Evolutionary conservation across 2,888 invertebrate species (phyloP).

Genomic region (Anarsia innoxiella): DNA sequence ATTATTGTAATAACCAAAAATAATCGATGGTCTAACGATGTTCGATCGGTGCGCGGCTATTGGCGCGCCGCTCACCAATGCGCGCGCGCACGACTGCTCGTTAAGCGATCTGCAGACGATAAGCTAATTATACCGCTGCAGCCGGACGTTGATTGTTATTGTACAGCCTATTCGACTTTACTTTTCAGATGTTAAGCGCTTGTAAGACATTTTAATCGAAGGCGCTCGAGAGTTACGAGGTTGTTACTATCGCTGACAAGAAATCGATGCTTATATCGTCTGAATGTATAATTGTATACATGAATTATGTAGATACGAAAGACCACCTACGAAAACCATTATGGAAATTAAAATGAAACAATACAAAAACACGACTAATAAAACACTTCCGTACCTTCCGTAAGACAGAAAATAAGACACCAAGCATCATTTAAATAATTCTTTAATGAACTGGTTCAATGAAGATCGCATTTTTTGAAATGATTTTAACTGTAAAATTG

Average conservation of each 20-base stretch:
- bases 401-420: too few relatives aligned
- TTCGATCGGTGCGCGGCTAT: constrained; percentile 47
- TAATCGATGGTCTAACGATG: constrained; percentile 63
- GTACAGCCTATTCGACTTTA: constrained; percentile 39
- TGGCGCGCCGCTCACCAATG: constrained; percentile 64
- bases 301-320: constrained; percentile 19
- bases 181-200: constrained; percentile 57
- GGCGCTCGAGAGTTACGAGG: constrained; percentile 32
- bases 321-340: constrained; percentile 47
- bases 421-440: too few relatives aligned
- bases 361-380: neutral
- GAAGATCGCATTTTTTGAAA: too few relatives aligned
- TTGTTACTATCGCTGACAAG: constrained; percentile 46
- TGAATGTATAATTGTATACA: constrained; percentile 35
- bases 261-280: constrained; percentile 39
- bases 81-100: constrained; percentile 54
- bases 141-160: constrained; percentile 52
- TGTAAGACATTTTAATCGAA: constrained; percentile 31
- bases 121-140: constrained; percentile 61
- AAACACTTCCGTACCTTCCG: constrained; percentile 11
- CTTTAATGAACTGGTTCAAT: too few relatives aligned
- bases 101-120: constrained; percentile 59
- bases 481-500: too few relatives aligned
- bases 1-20: constrained; percentile 75
- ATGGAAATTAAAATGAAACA: constrained; percentile 39